Evolutionary conservation across 2,888 invertebrate species (phyloP).

Genomic region (Anticlea derivata): DNA sequence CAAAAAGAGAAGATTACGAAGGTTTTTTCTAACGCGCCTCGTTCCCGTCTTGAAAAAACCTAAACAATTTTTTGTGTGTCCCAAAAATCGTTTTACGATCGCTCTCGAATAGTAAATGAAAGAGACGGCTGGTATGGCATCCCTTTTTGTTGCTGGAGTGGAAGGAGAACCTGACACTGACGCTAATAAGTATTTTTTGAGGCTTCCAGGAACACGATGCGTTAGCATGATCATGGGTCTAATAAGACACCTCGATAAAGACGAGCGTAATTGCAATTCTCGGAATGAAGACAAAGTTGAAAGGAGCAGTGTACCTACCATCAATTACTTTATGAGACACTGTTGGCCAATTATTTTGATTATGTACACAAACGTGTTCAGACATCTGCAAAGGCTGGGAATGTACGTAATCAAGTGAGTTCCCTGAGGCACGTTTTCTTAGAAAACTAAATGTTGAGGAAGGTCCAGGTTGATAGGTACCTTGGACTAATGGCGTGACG

Average conservation of each 20-base stretch:
- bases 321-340: constrained; percentile 33
- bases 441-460: constrained; percentile 32
- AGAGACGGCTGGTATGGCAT: constrained; percentile 45
- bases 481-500: constrained; percentile 28
- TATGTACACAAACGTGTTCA: constrained; percentile 11
- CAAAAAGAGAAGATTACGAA: constrained; percentile 63
- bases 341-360: constrained; percentile 30
- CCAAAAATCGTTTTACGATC: constrained; percentile 78
- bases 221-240: constrained; percentile 54
- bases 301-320: constrained; percentile 26
- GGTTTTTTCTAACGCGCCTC: constrained; percentile 51
- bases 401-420: constrained; percentile 12
- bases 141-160: constrained; percentile 52
- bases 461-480: constrained; percentile 36
- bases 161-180: constrained; percentile 65
- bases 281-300: constrained; percentile 48
- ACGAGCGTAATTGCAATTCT: constrained; percentile 46
- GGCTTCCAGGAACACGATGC: constrained; percentile 65
- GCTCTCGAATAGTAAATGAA: constrained; percentile 74
- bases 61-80: constrained; percentile 77
- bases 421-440: constrained; percentile 15
- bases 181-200: constrained; percentile 62
- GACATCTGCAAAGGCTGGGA: constrained; percentile 9
- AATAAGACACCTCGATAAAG: constrained; percentile 55
- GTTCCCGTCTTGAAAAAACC: constrained; percentile 69